phyloP scores from a whole-genome alignment of 2,113 vertebrate species.

The Tonatia bakeri region DNA sequence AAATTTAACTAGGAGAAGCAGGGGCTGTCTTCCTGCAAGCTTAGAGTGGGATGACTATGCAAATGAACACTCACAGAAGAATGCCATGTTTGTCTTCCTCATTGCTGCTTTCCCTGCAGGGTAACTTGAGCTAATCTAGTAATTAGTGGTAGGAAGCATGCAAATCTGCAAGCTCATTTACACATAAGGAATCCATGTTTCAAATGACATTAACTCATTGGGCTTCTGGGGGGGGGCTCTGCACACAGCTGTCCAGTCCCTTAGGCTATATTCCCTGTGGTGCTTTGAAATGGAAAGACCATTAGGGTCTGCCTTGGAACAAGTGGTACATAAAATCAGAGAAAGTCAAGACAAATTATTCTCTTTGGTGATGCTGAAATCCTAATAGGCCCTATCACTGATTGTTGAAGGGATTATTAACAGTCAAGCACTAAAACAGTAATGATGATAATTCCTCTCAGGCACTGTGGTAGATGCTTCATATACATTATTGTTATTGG shows the following conservation, averaged over 20 bases:
- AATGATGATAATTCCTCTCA: constrained; percentile 11
- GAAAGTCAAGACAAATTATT: constrained; percentile 21
- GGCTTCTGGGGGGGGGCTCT: neutral
- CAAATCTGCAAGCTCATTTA: constrained; percentile 52
- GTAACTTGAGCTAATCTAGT: constrained; percentile 39
- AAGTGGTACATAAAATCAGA: neutral
- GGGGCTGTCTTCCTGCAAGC: neutral
- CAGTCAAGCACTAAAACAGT: neutral
- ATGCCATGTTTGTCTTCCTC: constrained; percentile 31
- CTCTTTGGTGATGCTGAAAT: constrained; percentile 25
- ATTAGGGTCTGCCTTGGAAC: constrained; percentile 6
- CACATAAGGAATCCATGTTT: constrained; percentile 45
- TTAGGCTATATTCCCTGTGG: neutral
- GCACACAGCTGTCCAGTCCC: neutral
- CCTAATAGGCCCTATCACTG: constrained; percentile 10
- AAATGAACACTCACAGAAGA: constrained; percentile 37
- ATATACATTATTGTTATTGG: neutral
- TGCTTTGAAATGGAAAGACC: constrained; percentile 25
- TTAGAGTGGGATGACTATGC: neutral
- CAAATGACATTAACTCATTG: constrained; percentile 46
- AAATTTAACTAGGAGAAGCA: neutral
- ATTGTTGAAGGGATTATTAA: constrained; percentile 12
- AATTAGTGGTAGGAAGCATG: constrained; percentile 47
- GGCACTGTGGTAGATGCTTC: neutral
- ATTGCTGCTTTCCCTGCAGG: constrained; percentile 39